Evolutionary conservation across 2,888 invertebrate species (phyloP).

Genomic region (Lycia hirtaria): DNA sequence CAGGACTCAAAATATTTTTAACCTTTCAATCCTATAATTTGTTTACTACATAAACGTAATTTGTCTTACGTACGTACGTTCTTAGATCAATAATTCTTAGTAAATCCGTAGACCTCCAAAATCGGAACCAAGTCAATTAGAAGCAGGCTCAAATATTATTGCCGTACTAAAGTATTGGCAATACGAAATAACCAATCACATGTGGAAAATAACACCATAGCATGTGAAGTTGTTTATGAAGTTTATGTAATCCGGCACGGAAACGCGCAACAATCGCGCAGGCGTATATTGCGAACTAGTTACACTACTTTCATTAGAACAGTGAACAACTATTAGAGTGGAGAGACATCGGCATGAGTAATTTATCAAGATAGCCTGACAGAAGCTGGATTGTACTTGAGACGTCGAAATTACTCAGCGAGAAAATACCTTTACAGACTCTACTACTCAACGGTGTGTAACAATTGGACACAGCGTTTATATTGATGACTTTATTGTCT

Average conservation of each 20-base stretch:
- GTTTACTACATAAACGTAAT: too few relatives aligned
- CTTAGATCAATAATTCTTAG: too few relatives aligned
- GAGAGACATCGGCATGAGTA: constrained; percentile 43
- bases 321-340: constrained; percentile 28
- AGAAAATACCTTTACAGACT: neutral
- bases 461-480: neutral
- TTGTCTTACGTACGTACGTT: too few relatives aligned
- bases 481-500: too few relatives aligned
- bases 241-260: constrained; percentile 21
- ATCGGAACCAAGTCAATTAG: neutral
- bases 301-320: constrained; percentile 54
- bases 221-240: constrained; percentile 20
- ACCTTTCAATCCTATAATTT: too few relatives aligned
- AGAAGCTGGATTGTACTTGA: constrained; percentile 22
- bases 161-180: neutral
- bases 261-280: constrained; percentile 21
- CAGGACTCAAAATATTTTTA: too few relatives aligned
- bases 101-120: neutral
- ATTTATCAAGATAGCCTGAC: constrained; percentile 53
- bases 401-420: constrained; percentile 11
- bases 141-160: neutral
- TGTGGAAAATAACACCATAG: constrained; percentile 27
- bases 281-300: constrained; percentile 40
- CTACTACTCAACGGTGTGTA: too few relatives aligned
- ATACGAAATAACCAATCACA: constrained; percentile 9